Evolutionary conservation across 2,797 vertebrate species (phyloP), one percentile per base, ranked within the genome.

Genomic region (Australoheros facetus): DNA sequence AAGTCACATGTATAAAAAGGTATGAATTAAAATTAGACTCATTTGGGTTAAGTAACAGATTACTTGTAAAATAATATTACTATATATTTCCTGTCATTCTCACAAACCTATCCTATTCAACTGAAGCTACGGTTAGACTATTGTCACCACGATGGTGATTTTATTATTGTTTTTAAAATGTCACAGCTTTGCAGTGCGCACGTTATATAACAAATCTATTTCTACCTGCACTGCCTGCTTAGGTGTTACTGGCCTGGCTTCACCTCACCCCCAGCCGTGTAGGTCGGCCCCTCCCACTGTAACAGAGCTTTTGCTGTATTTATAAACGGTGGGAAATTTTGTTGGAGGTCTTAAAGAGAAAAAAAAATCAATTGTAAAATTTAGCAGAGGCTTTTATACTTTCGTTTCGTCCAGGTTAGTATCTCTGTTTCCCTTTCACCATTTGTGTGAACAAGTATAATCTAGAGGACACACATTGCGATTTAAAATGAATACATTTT

Each of bases 261-360:
- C 75, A 84, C 54, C 56, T 86, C 66, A 74, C 73, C 77, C 77
- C 13, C 53, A 74, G 16, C 53, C 42, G 10, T 30, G 30, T 14
- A 55, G 75, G 62, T 71, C 55, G 10, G 53, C 51, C 71, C 59
- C 85, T 48, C 85, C 84, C 34, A 78, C 56, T 0, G 7, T 62
- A 59, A 59, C 45, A 21, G 23, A 59, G 73, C 45, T n/a, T 56
- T 7, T 55, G 80, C 39, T 80, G 69, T 81, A 14, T 80, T 85
- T 59, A 88, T 0, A 9, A 37, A 51, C 59, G 26, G 69, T 62
- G 10, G 84, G 80, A 80, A 37, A 75, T 73, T 0, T 26, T 1
- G 11, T 0, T 1, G 4, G 13, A 39, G 1, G 26, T 7, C 3
- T 14, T 45, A 13, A 30, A 5, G 9, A n/a, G 1, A 0, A 56